phyloP scores from a whole-genome alignment of 2,113 vertebrate genomes.

The Platysteira castanea region DNA sequence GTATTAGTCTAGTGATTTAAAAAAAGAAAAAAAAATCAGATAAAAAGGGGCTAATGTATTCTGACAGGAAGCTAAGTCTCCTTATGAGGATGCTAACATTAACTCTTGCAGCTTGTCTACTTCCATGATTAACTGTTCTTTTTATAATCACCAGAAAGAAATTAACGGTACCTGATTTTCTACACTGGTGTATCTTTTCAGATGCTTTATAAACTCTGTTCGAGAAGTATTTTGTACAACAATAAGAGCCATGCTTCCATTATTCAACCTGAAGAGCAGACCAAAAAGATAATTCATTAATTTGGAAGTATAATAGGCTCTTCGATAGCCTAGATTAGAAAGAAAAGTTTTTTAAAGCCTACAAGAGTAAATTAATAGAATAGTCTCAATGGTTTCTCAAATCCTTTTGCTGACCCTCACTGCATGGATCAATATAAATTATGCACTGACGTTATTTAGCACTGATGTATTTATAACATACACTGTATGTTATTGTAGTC shows the following conservation, averaged over 20 bases:
- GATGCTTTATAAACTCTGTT: slow-evolving; percentile 91
- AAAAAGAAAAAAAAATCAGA: slow-evolving; percentile 50
- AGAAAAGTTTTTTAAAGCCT: background rate
- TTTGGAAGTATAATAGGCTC: background rate
- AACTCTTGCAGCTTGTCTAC: slow-evolving; percentile 47
- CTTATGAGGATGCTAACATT: slow-evolving; percentile 61
- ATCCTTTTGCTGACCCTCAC: background rate
- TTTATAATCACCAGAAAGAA: slow-evolving; percentile 20
- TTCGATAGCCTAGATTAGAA: background rate
- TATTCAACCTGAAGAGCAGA: slow-evolving; percentile 81
- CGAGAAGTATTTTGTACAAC: slow-evolving; percentile 85
- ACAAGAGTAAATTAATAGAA: background rate
- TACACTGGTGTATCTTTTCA: slow-evolving; percentile 83
- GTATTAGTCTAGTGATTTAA: slow-evolving; percentile 74
- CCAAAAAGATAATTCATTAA: background rate
- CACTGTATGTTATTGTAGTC: background rate
- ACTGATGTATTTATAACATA: background rate
- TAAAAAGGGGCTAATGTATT: slow-evolving; percentile 71
- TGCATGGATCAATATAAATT: background rate
- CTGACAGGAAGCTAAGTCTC: slow-evolving; percentile 75
- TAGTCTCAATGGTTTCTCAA: background rate
- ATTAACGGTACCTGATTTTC: slow-evolving; percentile 76
- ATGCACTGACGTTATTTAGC: background rate
- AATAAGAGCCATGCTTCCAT: slow-evolving; percentile 88
- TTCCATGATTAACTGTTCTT: slow-evolving; percentile 32